Percentiles rank a stretch among this genome's conserved stretches.
Evolutionary conservation across 1,140 invertebrate genomes (phyloP).

Genomic region (Drosophila takahashii): DNA sequence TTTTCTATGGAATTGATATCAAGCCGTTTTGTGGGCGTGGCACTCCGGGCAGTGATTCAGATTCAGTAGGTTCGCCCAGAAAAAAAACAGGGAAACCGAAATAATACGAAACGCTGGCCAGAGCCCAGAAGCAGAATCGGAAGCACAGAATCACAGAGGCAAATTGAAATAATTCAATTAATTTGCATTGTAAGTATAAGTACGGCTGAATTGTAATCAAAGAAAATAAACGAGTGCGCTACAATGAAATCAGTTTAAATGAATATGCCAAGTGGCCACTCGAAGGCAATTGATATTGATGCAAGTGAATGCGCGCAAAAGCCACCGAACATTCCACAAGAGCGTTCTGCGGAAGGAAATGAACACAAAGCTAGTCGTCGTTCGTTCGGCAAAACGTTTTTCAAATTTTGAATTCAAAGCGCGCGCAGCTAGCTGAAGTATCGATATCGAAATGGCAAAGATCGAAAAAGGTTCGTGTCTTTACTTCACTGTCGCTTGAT

Average conservation of each 20-base stretch:
- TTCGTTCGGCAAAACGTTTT: background rate
- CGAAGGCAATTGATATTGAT: slow-evolving; percentile 18
- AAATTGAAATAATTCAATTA: slow-evolving; percentile 84
- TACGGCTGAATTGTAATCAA: slow-evolving; percentile 71
- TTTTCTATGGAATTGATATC: slow-evolving; percentile 12
- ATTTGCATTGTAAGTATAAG: slow-evolving; percentile 81
- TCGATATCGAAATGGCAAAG: background rate
- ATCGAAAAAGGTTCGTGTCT: background rate
- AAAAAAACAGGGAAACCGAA: slow-evolving; percentile 16
- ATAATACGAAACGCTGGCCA: slow-evolving; percentile 37
- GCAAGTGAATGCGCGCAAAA: slow-evolving; percentile 16
- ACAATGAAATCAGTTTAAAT: slow-evolving; percentile 38
- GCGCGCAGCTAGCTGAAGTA: background rate
- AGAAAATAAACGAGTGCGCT: slow-evolving; percentile 63
- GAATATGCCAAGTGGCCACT: slow-evolving; percentile 21
- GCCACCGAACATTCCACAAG: slow-evolving; percentile 5
- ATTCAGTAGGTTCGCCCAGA: no score
- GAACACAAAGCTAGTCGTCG: background rate
- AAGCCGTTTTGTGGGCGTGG: slow-evolving; percentile 8
- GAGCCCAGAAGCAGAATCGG: background rate
- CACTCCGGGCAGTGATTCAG: slow-evolving; percentile 1
- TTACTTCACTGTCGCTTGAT: no score
- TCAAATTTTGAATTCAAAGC: slow-evolving; percentile 7
- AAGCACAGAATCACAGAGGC: slow-evolving; percentile 3
- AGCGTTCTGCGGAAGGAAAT: slow-evolving; percentile 11